Evolutionary conservation across 2,888 invertebrate genomes (phyloP).

Genomic region (Drosophila birchii): DNA sequence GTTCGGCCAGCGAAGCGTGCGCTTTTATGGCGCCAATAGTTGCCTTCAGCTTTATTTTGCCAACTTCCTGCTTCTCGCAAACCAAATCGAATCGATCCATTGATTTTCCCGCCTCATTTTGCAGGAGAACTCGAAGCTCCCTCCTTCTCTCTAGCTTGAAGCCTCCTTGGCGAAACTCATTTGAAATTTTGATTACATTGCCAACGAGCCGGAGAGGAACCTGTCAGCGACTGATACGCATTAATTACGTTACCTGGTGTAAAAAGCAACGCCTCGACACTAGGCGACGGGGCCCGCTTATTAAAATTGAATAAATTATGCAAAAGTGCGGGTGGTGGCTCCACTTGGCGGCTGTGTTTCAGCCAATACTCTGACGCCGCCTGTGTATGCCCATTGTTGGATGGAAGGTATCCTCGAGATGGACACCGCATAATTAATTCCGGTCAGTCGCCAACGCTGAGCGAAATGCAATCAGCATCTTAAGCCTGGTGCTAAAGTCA

Average conservation of each 20-base stretch:
- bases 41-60: slow-evolving; percentile 10
- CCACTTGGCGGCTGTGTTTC: slow-evolving; percentile 8
- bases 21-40: slow-evolving; percentile 34
- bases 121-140: slow-evolving; percentile 6
- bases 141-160: background rate
- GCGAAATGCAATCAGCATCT: slow-evolving; percentile 62
- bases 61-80: slow-evolving; percentile 4
- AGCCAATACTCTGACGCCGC: slow-evolving; percentile 25
- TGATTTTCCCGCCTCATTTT: slow-evolving; percentile 37
- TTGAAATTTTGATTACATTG: slow-evolving; percentile 77
- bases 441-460: slow-evolving; percentile 33
- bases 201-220: slow-evolving; percentile 55
- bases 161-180: slow-evolving; percentile 51
- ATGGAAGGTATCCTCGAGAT: slow-evolving; percentile 42
- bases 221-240: slow-evolving; percentile 72
- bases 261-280: slow-evolving; percentile 59
- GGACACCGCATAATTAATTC: slow-evolving; percentile 73
- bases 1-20: slow-evolving; percentile 20
- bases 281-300: slow-evolving; percentile 53
- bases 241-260: slow-evolving; percentile 67
- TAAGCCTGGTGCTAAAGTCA: slow-evolving; percentile 37
- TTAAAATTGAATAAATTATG: slow-evolving; percentile 81
- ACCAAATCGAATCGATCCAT: slow-evolving; percentile 37
- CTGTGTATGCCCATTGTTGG: background rate
- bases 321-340: slow-evolving; percentile 59